Base-by-base conservation (phyloP, 2,888 invertebrate species). In the Halocaridina rubra region DNA sequence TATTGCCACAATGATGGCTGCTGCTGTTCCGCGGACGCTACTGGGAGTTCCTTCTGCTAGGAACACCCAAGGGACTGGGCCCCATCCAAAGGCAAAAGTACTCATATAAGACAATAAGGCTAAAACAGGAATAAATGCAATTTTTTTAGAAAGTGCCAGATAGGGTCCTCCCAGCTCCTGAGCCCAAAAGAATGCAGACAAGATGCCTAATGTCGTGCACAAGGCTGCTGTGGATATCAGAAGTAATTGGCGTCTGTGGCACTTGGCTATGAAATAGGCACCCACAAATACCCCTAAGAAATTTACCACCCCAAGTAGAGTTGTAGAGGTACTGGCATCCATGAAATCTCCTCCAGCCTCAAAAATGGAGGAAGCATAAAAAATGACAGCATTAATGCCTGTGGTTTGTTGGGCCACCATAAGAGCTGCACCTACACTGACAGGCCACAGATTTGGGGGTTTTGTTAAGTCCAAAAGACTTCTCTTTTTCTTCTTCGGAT, bases 51-150 rank as follows among this genome's bases (percentile, higher is more conserved):
- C 85, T 24, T 87, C 87, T 3, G 79, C 81, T 29, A 87, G 67
- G 82, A 84, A 87, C 22, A 87, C 77, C 85, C 81, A 85, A 10
- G 87, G 85, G 27, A 87, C 64, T 5, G 85, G 85, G 4, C 85
- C 85, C 79, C 81, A 85, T 8, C 85, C 85, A 19, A 85, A 16
- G 30, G 71, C 53, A 19, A 85, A 87, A 16, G 67, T 30, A 7
- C 81, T 27, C 29, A 81, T 84, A 76, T 84, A 87, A 39, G 84
- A 27, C 30, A 85, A n/a, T 13, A 87, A 61, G n/a, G 79, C 72
- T 13, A 53, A 19, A 13, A 80, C 22, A 4, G 82, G 81, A 22
- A 79, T 32, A 22, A 81, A 19, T 57, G 24, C 46, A 30, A 81
- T 32, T 19, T 57, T 76, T 24, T 75, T 30, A 27, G 64, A 30